Base-by-base conservation (phyloP, 2,113 vertebrate species). In the Cyrtonyx montezumae region DNA sequence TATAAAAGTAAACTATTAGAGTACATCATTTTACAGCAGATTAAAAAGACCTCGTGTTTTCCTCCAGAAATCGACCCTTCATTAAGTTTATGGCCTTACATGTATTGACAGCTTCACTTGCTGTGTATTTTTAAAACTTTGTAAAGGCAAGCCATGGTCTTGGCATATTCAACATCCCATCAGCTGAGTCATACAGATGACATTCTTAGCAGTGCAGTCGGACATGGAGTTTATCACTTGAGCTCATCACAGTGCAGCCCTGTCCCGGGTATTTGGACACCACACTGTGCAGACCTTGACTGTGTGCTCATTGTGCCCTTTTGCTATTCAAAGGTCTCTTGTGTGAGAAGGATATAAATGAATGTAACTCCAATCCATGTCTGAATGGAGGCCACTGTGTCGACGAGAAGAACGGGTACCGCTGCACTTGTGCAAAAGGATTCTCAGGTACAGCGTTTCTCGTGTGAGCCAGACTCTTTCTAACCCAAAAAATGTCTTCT, bases 311-410 rank as follows among this genome's bases (percentile, higher is more conserved):
- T 69, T 6, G 13, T 95, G 37, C 36, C 37, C 56, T 18, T 21
- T 94, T 79, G 42, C 91, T 96, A 7, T 93, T 96, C 93, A 9
- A 95, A 99, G 99, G 99, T 71, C 96, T 96, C 26, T 69, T 98
- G 11, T 99, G 99, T 56, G 99, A 99, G 94, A 98, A 98, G 40
- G 98, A 99, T 79, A 79, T 99, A 92, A 98, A 99, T 37, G 99
- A 99, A 89, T 99, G 99, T 91, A 85, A 55, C 66, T 99, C 99
- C 70, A 98, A 96, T 65, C 99, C 99, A 0, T 99, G 99, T 94
- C 95, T 98, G 69, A 99, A 99, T 75, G 98, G 98, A 93, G 99
- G 98, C 3, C 97, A 96, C 16, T 99, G 99, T 40, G 87, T 98
- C 71, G 99, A 99, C 82, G 97, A 97, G 40, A 96, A 99, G 83